Evolutionary conservation across 35 echinoderm and acorn worm species (phyloP).

Genomic region (Amphiura filiformis): DNA sequence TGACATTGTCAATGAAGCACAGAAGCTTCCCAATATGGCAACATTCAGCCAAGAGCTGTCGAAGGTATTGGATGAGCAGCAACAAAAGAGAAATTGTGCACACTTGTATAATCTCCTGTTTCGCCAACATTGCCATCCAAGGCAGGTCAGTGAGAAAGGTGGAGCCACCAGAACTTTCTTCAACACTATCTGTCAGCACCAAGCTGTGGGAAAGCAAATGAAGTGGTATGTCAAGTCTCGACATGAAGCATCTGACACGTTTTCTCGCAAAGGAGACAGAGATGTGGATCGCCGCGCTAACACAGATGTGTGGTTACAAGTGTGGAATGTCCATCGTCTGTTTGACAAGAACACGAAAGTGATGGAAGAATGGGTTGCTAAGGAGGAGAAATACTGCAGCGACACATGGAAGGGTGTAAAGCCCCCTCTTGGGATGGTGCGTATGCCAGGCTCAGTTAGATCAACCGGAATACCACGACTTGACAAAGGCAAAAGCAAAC

Average conservation of each 20-base stretch:
- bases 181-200: neutral
- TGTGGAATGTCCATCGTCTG: constrained; percentile 29
- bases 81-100: neutral
- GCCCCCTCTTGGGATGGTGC: neutral
- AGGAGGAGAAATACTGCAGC: constrained; percentile 21
- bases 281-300: constrained; percentile 15
- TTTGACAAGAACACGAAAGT: constrained; percentile 11
- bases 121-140: constrained; percentile 42
- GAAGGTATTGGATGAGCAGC: neutral
- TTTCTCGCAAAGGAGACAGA: neutral
- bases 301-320: neutral
- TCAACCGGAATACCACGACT: constrained; percentile 5
- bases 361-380: constrained; percentile 27
- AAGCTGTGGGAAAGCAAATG: neutral
- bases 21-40: neutral
- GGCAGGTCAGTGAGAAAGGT: constrained; percentile 21
- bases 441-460: neutral
- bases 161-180: neutral
- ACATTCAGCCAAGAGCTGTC: neutral
- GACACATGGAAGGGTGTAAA: neutral
- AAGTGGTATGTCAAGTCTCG: neutral
- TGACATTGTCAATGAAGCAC: neutral
- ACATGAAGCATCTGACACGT: neutral
- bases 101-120: constrained; percentile 35
- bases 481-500: neutral